Evolutionary conservation across 2,797 vertebrate species (phyloP).

Genomic region (Atherinosoma microstoma): DNA sequence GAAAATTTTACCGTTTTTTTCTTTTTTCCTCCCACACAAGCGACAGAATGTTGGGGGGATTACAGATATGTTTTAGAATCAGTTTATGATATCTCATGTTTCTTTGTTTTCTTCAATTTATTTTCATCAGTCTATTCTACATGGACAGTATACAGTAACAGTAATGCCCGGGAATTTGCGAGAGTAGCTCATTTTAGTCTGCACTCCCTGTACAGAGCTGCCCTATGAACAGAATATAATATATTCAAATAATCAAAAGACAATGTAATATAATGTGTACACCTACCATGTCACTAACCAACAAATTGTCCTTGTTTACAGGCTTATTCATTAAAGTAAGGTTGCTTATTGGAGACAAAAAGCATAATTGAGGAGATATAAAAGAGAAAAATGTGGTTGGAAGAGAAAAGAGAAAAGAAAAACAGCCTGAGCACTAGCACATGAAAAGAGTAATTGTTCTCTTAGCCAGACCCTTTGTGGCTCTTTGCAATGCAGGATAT

Average conservation of each 20-base stretch:
- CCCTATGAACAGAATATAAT: too few relatives aligned
- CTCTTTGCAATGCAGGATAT: slow-evolving; percentile 31
- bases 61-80: not conserved
- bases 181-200: too few relatives aligned
- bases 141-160: too few relatives aligned
- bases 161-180: too few relatives aligned
- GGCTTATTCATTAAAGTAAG: not conserved
- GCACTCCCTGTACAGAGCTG: too few relatives aligned
- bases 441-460: slow-evolving; percentile 16
- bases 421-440: slow-evolving; percentile 1
- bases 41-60: not conserved
- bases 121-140: too few relatives aligned
- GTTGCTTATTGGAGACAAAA: not conserved
- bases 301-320: not conserved
- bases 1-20: not conserved
- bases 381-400: not conserved
- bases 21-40: not conserved
- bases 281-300: not conserved
- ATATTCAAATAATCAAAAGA: not conserved
- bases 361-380: not conserved
- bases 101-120: too few relatives aligned
- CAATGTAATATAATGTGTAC: slow-evolving; percentile 8
- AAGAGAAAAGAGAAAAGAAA: slow-evolving; percentile 17
- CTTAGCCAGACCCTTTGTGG: slow-evolving; percentile 10
- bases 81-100: too few relatives aligned